A percentile compares a stretch with the other conserved stretches of the same genome.
Evolutionary conservation across 2,797 vertebrate genomes (phyloP).

Genomic region (Labeo calbasu): DNA sequence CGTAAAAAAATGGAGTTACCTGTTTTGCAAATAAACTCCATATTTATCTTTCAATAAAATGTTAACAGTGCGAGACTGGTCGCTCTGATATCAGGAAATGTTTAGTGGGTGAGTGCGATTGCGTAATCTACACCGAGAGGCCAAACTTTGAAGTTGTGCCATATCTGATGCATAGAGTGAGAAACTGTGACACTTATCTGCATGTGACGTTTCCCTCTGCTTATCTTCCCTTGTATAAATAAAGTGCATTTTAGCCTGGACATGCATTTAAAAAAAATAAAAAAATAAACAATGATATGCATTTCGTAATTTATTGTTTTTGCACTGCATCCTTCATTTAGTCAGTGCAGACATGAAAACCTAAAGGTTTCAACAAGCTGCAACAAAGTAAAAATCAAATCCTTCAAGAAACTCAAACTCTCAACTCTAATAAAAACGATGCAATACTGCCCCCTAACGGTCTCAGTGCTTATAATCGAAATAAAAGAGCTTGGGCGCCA

Average conservation of each 20-base stretch:
- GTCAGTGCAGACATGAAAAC: not conserved
- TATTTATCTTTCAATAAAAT: too few species aligned
- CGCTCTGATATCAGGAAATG: conserved; percentile 53
- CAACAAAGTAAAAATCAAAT: conserved; percentile 21
- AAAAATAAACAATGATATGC: not conserved
- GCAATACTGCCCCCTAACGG: conserved; percentile 75
- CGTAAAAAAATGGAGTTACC: too few species aligned
- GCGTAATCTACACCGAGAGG: conserved; percentile 69
- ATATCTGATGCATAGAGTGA: conserved; percentile 11
- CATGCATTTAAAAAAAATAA: not conserved
- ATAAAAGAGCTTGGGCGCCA: conserved; percentile 26
- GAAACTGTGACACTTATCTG: not conserved
- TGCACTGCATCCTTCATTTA: not conserved
- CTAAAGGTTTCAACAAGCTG: not conserved
- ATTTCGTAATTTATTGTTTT: not conserved
- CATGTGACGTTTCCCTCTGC: not conserved
- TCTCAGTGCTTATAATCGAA: not conserved
- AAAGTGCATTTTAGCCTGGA: not conserved
- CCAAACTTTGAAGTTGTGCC: conserved; percentile 48
- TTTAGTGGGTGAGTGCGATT: conserved; percentile 66
- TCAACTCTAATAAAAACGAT: conserved; percentile 44
- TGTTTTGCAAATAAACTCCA: too few species aligned
- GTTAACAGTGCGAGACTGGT: not conserved
- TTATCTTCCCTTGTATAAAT: not conserved
- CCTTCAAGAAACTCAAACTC: conserved; percentile 68